phyloP scores from a whole-genome alignment of 2,797 vertebrate genomes.

The Acomys russatus region DNA sequence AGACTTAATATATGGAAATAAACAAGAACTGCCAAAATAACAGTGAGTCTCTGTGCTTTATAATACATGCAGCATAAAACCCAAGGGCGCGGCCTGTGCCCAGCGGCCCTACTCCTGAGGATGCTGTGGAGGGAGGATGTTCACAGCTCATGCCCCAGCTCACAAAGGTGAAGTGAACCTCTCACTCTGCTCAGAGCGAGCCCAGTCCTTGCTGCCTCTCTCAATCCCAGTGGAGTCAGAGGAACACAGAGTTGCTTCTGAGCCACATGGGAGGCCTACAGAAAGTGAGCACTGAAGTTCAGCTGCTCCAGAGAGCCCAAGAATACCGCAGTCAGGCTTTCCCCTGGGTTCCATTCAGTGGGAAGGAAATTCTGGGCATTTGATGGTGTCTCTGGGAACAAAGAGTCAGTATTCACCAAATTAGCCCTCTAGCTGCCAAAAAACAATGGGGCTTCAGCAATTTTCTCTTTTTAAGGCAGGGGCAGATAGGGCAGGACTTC shows the following conservation, averaged over 20 bases:
- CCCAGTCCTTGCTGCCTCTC: not conserved
- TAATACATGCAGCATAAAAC: not conserved
- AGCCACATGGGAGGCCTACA: not conserved
- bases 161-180: not conserved
- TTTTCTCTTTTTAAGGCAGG: constrained; percentile 69
- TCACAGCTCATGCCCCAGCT: not conserved
- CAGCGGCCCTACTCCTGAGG: not conserved
- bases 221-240: not conserved
- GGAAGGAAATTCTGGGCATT: constrained; percentile 71
- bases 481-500: constrained; percentile 68
- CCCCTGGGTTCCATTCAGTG: not conserved
- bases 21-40: not conserved
- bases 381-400: constrained; percentile 49
- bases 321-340: constrained; percentile 48
- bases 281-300: constrained; percentile 17
- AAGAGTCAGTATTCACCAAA: constrained; percentile 73
- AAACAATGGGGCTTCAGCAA: constrained; percentile 75
- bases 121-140: not conserved
- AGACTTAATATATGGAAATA: not conserved
- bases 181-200: not conserved
- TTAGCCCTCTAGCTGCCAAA: constrained; percentile 71
- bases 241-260: constrained; percentile 36
- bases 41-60: not conserved
- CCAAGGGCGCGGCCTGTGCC: not conserved
- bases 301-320: constrained; percentile 17